A percentile compares a stretch with the other conserved stretches of the same genome.
phyloP scores from a whole-genome alignment of 2,113 vertebrate genomes.

The Hymenochirus boettgeri region DNA sequence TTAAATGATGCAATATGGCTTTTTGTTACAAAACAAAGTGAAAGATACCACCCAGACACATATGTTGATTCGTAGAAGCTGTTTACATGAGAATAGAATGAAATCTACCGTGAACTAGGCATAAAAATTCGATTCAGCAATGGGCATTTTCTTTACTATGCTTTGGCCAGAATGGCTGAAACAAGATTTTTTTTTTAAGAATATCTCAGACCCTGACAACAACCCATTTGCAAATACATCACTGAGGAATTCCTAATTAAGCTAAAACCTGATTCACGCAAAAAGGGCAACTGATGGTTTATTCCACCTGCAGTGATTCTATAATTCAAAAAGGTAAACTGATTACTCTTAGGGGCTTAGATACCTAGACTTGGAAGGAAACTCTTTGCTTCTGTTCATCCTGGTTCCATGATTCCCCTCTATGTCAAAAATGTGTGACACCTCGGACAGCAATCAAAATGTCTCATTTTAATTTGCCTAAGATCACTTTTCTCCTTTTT shows the following conservation, averaged over 20 bases:
- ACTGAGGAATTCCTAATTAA: constrained; percentile 73
- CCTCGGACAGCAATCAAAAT: too few relatives aligned
- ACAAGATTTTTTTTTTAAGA: constrained; percentile 71
- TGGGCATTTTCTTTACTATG: constrained; percentile 65
- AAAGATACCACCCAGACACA: constrained; percentile 96
- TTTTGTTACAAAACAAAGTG: constrained; percentile 97
- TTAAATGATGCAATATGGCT: constrained; percentile 99
- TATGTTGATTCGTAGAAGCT: constrained; percentile 82
- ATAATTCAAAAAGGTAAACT: too few relatives aligned
- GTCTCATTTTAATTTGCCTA: too few relatives aligned
- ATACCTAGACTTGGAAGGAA: too few relatives aligned
- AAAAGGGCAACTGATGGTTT: constrained; percentile 63
- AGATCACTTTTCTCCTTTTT: too few relatives aligned
- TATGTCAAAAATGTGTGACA: too few relatives aligned
- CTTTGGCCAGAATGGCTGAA: constrained; percentile 70
- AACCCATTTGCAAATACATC: constrained; percentile 68
- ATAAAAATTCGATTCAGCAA: constrained; percentile 81
- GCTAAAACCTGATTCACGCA: constrained; percentile 49
- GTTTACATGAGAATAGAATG: constrained; percentile 95
- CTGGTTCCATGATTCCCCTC: too few relatives aligned
- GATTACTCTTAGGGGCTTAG: too few relatives aligned
- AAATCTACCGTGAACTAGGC: constrained; percentile 83
- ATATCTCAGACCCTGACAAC: constrained; percentile 72
- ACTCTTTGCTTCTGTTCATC: too few relatives aligned
- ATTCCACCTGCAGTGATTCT: constrained; percentile 59